phyloP scores from a whole-genome alignment of 2,113 vertebrate species.

The Polyodon spathula region DNA sequence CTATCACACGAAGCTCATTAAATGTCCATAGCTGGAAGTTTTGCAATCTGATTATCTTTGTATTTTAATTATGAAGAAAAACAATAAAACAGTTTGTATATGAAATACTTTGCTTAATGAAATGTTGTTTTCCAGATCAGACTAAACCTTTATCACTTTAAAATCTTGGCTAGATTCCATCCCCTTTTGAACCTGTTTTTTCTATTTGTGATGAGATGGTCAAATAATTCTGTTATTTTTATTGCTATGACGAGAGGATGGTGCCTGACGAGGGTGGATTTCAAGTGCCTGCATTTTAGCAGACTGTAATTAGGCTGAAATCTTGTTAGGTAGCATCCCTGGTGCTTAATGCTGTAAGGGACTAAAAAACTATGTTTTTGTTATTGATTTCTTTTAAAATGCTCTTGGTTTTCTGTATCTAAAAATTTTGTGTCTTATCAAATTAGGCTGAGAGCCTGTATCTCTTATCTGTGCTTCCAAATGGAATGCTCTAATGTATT shows the following conservation, averaged over 20 bases:
- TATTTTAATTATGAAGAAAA: no score
- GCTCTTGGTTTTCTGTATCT: no score
- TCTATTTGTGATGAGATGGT: neutral
- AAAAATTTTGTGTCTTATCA: no score
- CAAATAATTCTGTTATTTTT: constrained; percentile 9
- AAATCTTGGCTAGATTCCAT: constrained; percentile 14
- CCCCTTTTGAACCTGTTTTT: neutral
- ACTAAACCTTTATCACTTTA: neutral
- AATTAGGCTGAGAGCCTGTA: no score
- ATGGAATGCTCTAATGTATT: no score
- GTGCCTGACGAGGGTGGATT: constrained; percentile 15
- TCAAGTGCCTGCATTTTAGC: constrained; percentile 37
- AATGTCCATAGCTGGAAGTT: constrained; percentile 42
- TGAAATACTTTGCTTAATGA: no score
- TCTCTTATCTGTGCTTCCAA: no score
- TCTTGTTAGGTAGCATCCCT: constrained; percentile 42
- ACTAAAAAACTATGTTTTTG: constrained; percentile 25
- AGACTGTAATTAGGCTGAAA: constrained; percentile 38
- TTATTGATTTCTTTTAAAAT: constrained; percentile 28
- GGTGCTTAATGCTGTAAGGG: constrained; percentile 38
- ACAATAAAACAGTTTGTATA: no score
- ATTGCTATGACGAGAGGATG: constrained; percentile 2
- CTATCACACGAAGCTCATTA: constrained; percentile 38
- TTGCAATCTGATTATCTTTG: constrained; percentile 34
- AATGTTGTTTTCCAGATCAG: constrained; percentile 1